Evolutionary conservation across 1,140 invertebrate species (phyloP), one percentile per base, ranked within the genome.

Genomic region (Parapsyche elsis): DNA sequence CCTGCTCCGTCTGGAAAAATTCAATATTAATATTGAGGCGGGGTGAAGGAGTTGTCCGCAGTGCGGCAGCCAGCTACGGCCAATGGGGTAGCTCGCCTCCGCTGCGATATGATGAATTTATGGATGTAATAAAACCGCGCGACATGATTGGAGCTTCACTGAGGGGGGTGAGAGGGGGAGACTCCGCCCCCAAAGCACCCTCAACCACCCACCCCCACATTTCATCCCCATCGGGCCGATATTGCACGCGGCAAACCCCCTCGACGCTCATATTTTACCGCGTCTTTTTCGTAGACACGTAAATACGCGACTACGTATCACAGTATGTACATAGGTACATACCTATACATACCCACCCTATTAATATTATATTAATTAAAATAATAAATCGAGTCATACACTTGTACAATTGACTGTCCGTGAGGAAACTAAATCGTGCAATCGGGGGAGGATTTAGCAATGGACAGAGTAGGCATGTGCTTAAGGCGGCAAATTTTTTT

Each of bases 11-110:
- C 59, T 19, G 16, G 9, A 90, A 90, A 90, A 90, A 90, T 90
- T 90, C 89, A 90, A 90, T 90, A 90, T 90, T 90, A 90, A 90
- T 90, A 90, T 90, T 88, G 88, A 90, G 89, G 88, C 89, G 89
- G 89, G 88, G 88, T 86, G 87, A 89, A 87, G 79, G 87, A 88
- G 88, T 88, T 80, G 81, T 83, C 84, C 84, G 84, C 84, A 83
- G 81, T 81, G 84, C 83, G 86, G 84, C 84, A 82, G 46, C 89
- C 89, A 89, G 84, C 83, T 85, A 84, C 84, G 78, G 45, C 89
- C 89, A 90, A 90, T 90, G 88, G 89, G 87, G 87, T 87, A 86
- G 59, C 59, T 21, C 59, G 85, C 85, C 77, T 61, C 86, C 16
- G 85, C 85, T 74, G 73, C 87, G 88, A 89, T 90, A 89, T 90